Evolutionary conservation across 2,888 invertebrate genomes (phyloP).

Genomic region (Tortrix viridana): DNA sequence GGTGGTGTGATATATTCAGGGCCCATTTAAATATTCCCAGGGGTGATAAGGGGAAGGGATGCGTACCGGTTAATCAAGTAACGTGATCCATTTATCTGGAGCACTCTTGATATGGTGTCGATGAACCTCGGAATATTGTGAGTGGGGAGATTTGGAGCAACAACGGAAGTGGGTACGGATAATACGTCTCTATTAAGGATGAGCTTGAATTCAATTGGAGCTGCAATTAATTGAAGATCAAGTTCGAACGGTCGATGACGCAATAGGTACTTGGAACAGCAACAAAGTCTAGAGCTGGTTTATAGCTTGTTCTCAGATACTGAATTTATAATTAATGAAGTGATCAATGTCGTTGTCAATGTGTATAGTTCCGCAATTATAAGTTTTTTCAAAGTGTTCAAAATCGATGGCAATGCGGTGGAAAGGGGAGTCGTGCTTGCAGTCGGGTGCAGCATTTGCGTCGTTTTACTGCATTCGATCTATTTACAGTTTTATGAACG

Average conservation of each 20-base stretch:
- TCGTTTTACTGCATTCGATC: conserved; percentile 78
- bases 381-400: conserved; percentile 49
- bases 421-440: conserved; percentile 62
- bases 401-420: conserved; percentile 73
- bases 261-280: conserved; percentile 9
- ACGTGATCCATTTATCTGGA: conserved; percentile 83
- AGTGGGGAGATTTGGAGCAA: conserved; percentile 60
- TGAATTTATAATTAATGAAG: conserved; percentile 17
- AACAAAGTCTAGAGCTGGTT: conserved; percentile 21
- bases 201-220: conserved; percentile 26
- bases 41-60: conserved; percentile 81
- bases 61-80: conserved; percentile 82
- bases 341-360: conserved; percentile 3
- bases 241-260: conserved; percentile 26
- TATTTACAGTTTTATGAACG: conserved; percentile 78
- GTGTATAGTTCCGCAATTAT: conserved; percentile 21
- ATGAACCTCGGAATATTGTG: conserved; percentile 79
- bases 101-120: conserved; percentile 79
- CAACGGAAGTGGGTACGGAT: conserved; percentile 48
- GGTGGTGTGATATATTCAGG: conserved; percentile 81
- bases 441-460: conserved; percentile 46
- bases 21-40: conserved; percentile 82
- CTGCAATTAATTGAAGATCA: conserved; percentile 34
- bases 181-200: conserved; percentile 45
- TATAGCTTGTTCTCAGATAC: conserved; percentile 16